Evolutionary conservation across 2,113 vertebrate species (phyloP), one percentile per base, ranked within the genome.

Genomic region (Galemys pyrenaicus): DNA sequence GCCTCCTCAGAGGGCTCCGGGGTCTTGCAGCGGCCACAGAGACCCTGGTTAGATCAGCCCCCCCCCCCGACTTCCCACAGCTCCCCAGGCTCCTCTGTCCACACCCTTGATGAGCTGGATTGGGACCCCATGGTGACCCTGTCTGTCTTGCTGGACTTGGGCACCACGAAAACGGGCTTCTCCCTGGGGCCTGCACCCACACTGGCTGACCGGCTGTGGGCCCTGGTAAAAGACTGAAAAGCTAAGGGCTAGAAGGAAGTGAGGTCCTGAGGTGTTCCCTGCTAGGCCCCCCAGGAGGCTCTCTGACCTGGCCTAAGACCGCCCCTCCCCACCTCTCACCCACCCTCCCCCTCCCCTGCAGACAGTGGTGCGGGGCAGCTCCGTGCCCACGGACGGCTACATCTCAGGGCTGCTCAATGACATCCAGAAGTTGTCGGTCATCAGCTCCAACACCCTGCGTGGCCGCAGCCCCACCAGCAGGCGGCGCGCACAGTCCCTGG

Each of bases 351-450:
- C 70, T 54, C 49, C 73, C 39, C 97, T 92, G 5, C 98, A 99
- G 99, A 99, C 99, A 0, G 99, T 99, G 88, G 99, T 99, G 80
- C 98, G 99, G 32, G 99, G 99, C 97, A 99, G 99, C 97, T 99
- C 99, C 0, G 98, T 99, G 65, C 99, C 99, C 89, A 98, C 98
- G 4, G 99, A 99, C 19, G 99, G 99, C 93, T 99, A 99, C 94
- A 99, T 99, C 97, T 98, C 99, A 0, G 99, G 99, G 94, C 98
- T 99, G 97, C 98, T 99, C 97, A 99, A 98, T 0, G 99, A 99
- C 82, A 99, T 99, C 98, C 99, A 98, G 98, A 99, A 99, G 58
- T 98, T 99, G 84, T 99, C 99, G 0, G 99, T 99, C 97, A 99
- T 99, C 98, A 99, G 99, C 74, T 99, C 99, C 1, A 99, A 99